Conservation (phyloP, 2,888 invertebrate genomes). For the Lysandra coridon region DNA sequence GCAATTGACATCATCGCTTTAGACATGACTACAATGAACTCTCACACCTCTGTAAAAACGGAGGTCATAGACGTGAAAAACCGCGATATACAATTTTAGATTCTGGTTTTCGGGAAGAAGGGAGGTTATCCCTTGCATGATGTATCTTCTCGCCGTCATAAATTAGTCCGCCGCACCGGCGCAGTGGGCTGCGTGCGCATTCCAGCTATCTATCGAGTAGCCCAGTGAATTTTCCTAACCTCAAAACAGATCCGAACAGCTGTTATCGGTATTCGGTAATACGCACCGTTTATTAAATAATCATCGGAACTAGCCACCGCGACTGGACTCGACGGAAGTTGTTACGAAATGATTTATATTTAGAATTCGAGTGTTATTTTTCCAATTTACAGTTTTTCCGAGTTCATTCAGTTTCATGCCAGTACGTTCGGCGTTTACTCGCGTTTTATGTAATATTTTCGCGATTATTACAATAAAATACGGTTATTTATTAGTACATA, state of each 20-base stretch:
- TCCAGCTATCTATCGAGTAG: slow-evolving; percentile 65
- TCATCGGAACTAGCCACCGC: slow-evolving; percentile 47
- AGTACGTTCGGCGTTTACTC: slow-evolving; percentile 53
- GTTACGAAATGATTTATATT: slow-evolving; percentile 74
- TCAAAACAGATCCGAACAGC: slow-evolving; percentile 68
- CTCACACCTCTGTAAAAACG: background rate
- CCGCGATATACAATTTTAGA: slow-evolving; percentile 26
- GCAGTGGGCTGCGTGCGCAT: slow-evolving; percentile 70
- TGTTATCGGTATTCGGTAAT: slow-evolving; percentile 55
- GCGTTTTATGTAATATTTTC: slow-evolving; percentile 48
- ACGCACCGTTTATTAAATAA: slow-evolving; percentile 50
- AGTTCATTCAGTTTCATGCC: slow-evolving; percentile 73
- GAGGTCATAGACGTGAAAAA: background rate
- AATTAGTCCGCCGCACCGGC: slow-evolving; percentile 43
- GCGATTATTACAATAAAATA: slow-evolving; percentile 33
- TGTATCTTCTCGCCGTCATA: slow-evolving; percentile 28
- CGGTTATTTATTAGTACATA: slow-evolving; percentile 15
- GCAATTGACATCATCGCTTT: slow-evolving; percentile 21
- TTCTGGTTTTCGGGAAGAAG: slow-evolving; percentile 33
- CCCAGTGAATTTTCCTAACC: slow-evolving; percentile 73
- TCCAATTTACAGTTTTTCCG: slow-evolving; percentile 66
- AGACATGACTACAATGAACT: background rate
- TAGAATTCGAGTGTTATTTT: slow-evolving; percentile 64
- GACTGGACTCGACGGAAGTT: slow-evolving; percentile 58
- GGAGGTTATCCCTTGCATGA: slow-evolving; percentile 34